A percentile compares a stretch with the other conserved stretches of the same genome.
Evolutionary conservation across 2,113 vertebrate species (phyloP).

Genomic region (Hymenochirus boettgeri): DNA sequence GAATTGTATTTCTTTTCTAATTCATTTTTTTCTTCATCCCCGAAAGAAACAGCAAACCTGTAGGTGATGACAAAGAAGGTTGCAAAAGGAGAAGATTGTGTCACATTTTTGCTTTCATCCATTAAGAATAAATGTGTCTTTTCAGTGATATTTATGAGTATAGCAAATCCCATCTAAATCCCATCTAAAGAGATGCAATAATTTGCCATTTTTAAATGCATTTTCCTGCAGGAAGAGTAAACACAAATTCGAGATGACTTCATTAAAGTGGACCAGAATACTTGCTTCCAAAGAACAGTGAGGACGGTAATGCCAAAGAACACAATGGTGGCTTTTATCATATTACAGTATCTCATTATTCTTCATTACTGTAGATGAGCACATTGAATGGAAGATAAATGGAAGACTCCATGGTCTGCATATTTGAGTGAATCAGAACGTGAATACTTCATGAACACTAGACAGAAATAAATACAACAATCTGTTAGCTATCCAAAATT

Average conservation of each 20-base stretch:
- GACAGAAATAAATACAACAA: slow-evolving; percentile 34
- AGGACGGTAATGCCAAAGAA: slow-evolving; percentile 2
- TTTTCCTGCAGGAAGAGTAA: slow-evolving; percentile 1
- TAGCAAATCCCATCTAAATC: background rate
- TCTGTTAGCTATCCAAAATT: slow-evolving; percentile 17
- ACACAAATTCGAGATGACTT: slow-evolving; percentile 17
- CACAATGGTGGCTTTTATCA: slow-evolving; percentile 16
- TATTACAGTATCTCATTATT: slow-evolving; percentile 29
- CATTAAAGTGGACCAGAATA: slow-evolving; percentile 3
- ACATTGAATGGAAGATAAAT: slow-evolving; percentile 35
- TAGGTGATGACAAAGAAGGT: background rate
- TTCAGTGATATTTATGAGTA: background rate
- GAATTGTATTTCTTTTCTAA: background rate
- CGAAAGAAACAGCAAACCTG: background rate
- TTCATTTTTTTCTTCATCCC: background rate
- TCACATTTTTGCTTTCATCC: slow-evolving; percentile 2
- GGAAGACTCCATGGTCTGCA: slow-evolving; percentile 28
- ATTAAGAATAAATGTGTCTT: background rate
- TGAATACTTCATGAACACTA: slow-evolving; percentile 13
- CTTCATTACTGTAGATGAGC: slow-evolving; percentile 36
- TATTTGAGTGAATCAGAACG: slow-evolving; percentile 29
- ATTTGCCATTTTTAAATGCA: slow-evolving; percentile 7
- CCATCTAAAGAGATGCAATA: no score
- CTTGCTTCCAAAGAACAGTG: slow-evolving; percentile 15
- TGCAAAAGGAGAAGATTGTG: background rate